A percentile compares a stretch with the other conserved stretches of the same genome.
phyloP scores from a whole-genome alignment of 2,113 vertebrate species.

The Nothoprocta perdicaria region DNA sequence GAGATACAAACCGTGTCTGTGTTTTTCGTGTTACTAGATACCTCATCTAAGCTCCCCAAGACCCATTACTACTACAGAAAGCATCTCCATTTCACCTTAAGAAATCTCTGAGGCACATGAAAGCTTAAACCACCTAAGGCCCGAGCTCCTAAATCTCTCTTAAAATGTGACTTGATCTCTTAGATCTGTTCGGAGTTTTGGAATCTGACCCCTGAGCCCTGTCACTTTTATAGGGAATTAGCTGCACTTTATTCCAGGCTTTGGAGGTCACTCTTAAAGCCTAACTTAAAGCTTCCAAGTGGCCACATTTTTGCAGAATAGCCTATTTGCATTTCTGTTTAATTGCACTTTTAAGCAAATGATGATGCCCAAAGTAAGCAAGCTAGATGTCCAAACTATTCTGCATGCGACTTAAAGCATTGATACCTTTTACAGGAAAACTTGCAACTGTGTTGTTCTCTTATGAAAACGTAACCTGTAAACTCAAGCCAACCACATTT shows the following conservation, averaged over 20 bases:
- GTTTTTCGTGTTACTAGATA: accelerated
- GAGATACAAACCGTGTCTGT: not conserved
- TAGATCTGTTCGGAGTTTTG: not conserved
- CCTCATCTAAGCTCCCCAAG: not conserved
- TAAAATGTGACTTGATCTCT: not conserved
- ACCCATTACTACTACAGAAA: not conserved
- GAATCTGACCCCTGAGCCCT: not conserved
- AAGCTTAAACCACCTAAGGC: not conserved
- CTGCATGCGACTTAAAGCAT: not conserved
- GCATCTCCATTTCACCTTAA: not conserved
- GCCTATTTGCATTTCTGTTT: not conserved
- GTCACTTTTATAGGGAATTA: not conserved
- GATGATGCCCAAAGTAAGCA: not conserved
- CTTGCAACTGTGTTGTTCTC: not conserved
- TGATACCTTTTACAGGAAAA: not conserved
- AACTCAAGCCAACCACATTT: not conserved
- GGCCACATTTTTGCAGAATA: not conserved
- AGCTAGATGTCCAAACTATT: not conserved
- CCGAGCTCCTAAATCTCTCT: constrained; percentile 1
- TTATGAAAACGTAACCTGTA: not conserved
- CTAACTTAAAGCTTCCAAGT: not conserved
- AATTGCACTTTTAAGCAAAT: not conserved
- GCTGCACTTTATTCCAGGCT: not conserved
- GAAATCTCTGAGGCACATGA: not conserved
- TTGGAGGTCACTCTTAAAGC: not conserved